A percentile compares a stretch with the other conserved stretches of the same genome.
phyloP scores from a whole-genome alignment of 2,797 vertebrate genomes.

The Neomorphus geoffroyi region DNA sequence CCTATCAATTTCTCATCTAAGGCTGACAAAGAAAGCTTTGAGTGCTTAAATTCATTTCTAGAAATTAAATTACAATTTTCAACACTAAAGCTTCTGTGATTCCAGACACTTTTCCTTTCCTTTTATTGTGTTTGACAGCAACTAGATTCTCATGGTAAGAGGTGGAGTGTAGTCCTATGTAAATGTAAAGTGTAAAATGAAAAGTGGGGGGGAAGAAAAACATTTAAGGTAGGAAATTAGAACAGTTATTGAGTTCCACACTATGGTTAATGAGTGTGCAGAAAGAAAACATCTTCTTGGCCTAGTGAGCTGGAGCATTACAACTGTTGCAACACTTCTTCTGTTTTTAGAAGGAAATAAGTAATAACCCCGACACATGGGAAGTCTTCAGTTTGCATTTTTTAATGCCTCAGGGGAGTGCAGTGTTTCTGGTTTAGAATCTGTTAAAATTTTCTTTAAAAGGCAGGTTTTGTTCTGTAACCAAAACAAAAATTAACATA shows the following conservation, averaged over 20 bases:
- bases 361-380: conserved; percentile 74
- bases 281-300: conserved; percentile 77
- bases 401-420: conserved; percentile 77
- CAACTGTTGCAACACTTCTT: conserved; percentile 69
- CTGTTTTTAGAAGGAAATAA: conserved; percentile 80
- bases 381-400: conserved; percentile 80
- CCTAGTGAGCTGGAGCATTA: conserved; percentile 67
- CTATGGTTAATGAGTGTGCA: conserved; percentile 76
- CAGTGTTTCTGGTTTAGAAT: conserved; percentile 78
- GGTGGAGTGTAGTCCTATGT: conserved; percentile 57
- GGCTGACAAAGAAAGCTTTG: conserved; percentile 77
- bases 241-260: conserved; percentile 78
- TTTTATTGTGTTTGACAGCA: conserved; percentile 78
- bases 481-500: conserved; percentile 80
- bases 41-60: conserved; percentile 72
- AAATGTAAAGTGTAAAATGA: conserved; percentile 75
- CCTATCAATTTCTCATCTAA: conserved; percentile 71
- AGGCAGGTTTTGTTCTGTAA: conserved; percentile 78
- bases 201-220: conserved; percentile 79
- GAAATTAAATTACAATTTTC: conserved; percentile 79
- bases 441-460: conserved; percentile 80
- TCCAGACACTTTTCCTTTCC: conserved; percentile 65
- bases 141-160: conserved; percentile 68
- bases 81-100: conserved; percentile 77
- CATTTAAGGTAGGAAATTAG: conserved; percentile 81